phyloP scores from a whole-genome alignment of 92 coral and sea anemone genomes.

The Siderastrea siderea region DNA sequence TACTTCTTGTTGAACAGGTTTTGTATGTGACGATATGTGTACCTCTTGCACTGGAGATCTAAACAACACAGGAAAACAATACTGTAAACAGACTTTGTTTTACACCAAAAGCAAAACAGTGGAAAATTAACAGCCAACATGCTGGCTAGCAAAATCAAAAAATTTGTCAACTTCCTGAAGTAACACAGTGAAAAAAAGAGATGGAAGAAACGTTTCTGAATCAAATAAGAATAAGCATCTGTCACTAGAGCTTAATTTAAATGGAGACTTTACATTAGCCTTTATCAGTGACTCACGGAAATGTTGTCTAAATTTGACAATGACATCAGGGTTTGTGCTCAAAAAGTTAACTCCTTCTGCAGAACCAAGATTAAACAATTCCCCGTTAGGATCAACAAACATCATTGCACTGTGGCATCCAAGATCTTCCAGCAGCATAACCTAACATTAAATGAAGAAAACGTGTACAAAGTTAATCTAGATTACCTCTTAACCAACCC shows the following conservation, averaged over 20 bases:
- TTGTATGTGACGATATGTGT: background rate
- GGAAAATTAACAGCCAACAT: background rate
- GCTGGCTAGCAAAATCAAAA: too few relatives aligned
- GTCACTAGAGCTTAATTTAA: background rate
- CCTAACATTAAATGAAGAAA: background rate
- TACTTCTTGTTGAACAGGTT: slow-evolving; percentile 43
- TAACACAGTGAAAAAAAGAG: background rate
- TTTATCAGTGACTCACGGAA: slow-evolving; percentile 12
- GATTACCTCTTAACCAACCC: too few relatives aligned
- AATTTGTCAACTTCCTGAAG: too few relatives aligned
- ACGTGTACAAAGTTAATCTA: too few relatives aligned
- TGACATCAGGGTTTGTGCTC: slow-evolving; percentile 17
- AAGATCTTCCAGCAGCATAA: slow-evolving; percentile 57
- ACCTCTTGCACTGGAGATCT: background rate
- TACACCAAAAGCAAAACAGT: background rate
- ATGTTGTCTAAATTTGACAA: slow-evolving; percentile 31
- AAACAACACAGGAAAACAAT: background rate
- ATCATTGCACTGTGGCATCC: slow-evolving; percentile 45
- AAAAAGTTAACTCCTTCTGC: slow-evolving; percentile 41
- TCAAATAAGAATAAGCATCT: background rate
- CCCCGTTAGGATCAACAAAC: slow-evolving; percentile 31
- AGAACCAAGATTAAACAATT: slow-evolving; percentile 59
- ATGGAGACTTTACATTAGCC: background rate
- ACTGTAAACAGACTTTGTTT: too few relatives aligned
- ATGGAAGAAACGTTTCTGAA: background rate